Conservation (phyloP, 1,140 invertebrate species). For the Sminthurinus signatus region DNA sequence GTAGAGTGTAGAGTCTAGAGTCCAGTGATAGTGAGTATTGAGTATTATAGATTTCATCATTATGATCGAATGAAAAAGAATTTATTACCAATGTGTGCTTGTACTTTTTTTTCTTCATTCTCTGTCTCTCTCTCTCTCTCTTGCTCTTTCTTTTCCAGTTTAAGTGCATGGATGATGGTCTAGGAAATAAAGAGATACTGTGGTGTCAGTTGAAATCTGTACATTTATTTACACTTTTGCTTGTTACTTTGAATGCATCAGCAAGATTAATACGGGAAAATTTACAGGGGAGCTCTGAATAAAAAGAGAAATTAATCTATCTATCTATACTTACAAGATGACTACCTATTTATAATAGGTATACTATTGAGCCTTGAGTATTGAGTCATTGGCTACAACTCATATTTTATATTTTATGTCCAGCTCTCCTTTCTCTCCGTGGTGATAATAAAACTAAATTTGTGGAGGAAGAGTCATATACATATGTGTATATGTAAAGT, state of each 20-base stretch:
- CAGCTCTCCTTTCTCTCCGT: not conserved
- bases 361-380: too few species aligned
- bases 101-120: not conserved
- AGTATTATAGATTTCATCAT: not conserved
- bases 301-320: conserved; percentile 30
- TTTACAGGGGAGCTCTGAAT: conserved; percentile 4
- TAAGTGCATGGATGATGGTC: too few species aligned
- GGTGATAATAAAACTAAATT: too few species aligned
- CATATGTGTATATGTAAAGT: not conserved
- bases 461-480: not conserved
- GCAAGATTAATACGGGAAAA: conserved; percentile 16
- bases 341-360: conserved; percentile 5
- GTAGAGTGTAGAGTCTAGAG: too few species aligned
- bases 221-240: not conserved
- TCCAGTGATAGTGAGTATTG: too few species aligned
- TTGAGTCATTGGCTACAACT: conserved; percentile 6
- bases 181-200: too few species aligned
- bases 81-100: not conserved
- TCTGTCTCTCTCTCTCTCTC: too few species aligned
- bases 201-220: not conserved
- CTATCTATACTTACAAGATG: not conserved
- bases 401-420: not conserved
- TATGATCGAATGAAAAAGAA: too few species aligned
- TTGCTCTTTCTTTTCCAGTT: too few species aligned
- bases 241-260: conserved; percentile 28